Conservation (phyloP, 2,113 vertebrate genomes). For the Megaceryle maxima region DNA sequence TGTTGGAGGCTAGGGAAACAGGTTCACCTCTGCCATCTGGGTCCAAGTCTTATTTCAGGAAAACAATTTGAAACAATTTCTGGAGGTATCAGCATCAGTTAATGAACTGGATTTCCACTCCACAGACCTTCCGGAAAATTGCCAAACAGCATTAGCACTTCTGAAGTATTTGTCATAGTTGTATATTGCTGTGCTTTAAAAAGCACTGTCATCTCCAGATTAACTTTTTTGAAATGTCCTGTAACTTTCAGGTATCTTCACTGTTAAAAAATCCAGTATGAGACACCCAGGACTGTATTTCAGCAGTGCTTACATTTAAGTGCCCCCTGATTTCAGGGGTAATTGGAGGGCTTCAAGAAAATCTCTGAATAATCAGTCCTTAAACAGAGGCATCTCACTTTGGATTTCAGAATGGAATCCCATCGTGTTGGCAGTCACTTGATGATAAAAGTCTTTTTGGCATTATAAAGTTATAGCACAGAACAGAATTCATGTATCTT, state of each 20-base stretch:
- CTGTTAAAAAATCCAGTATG: fast-evolving
- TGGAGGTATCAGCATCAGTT: conserved; percentile 17
- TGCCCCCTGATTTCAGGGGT: neutral
- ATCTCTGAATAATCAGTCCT: neutral
- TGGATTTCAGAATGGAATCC: neutral
- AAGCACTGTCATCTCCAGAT: neutral
- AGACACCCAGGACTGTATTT: neutral
- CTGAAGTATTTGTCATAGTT: neutral
- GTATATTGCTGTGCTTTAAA: neutral
- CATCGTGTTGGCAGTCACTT: neutral
- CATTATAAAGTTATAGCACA: neutral
- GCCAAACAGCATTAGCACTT: neutral
- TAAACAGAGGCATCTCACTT: neutral
- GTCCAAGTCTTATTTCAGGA: conserved; percentile 26
- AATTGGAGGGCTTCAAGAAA: neutral
- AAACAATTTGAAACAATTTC: conserved; percentile 24
- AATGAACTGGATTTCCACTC: conserved; percentile 29
- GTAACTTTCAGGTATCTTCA: neutral
- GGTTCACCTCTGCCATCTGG: conserved; percentile 36
- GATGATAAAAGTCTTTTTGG: neutral
- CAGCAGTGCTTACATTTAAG: neutral
- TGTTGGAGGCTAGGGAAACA: neutral
- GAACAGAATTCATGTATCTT: neutral
- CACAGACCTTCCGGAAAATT: neutral
- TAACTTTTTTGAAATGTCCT: neutral